Conservation (phyloP, 1,140 invertebrate genomes). For the Ladona fulva region DNA sequence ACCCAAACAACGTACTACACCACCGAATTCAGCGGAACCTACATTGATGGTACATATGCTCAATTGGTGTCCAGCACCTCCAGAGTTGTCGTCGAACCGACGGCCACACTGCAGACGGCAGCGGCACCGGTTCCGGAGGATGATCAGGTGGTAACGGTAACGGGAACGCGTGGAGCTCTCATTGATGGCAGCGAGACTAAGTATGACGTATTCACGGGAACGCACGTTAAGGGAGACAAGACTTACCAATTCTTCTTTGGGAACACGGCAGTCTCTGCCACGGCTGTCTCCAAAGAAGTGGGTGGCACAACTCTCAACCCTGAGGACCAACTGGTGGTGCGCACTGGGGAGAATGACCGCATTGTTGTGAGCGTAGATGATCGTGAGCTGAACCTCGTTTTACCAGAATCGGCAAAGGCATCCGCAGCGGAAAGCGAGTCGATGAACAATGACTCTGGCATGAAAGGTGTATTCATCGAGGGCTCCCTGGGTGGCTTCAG, state of each 20-base stretch:
- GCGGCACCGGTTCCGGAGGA: conserved; percentile 13
- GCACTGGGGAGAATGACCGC: conserved; percentile 25
- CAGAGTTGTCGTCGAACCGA: conserved; percentile 15
- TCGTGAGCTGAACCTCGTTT: conserved; percentile 17
- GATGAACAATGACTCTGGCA: not conserved
- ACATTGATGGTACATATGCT: conserved; percentile 36
- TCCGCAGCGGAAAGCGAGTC: not conserved
- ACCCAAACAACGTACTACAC: conserved; percentile 30
- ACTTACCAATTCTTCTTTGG: conserved; percentile 34
- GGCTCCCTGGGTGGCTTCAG: not conserved
- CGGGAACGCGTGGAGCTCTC: conserved; percentile 30
- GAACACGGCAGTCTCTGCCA: conserved; percentile 24
- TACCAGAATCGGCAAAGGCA: not conserved
- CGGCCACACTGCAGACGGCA: not conserved
- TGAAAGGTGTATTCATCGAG: not conserved
- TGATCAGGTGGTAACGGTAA: conserved; percentile 28
- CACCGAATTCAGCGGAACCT: conserved; percentile 35
- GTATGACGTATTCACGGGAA: conserved; percentile 32
- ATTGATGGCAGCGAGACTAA: conserved; percentile 27
- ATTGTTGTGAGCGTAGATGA: conserved; percentile 29
- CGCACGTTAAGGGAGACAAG: conserved; percentile 29
- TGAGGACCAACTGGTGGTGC: conserved; percentile 23
- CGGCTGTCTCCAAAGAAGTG: conserved; percentile 14
- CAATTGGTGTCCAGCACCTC: conserved; percentile 31
- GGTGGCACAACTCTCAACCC: conserved; percentile 13